A percentile compares a stretch with the other conserved stretches of the same genome.
Conservation (phyloP, 2,888 invertebrate genomes). For the Patella caerulea region DNA sequence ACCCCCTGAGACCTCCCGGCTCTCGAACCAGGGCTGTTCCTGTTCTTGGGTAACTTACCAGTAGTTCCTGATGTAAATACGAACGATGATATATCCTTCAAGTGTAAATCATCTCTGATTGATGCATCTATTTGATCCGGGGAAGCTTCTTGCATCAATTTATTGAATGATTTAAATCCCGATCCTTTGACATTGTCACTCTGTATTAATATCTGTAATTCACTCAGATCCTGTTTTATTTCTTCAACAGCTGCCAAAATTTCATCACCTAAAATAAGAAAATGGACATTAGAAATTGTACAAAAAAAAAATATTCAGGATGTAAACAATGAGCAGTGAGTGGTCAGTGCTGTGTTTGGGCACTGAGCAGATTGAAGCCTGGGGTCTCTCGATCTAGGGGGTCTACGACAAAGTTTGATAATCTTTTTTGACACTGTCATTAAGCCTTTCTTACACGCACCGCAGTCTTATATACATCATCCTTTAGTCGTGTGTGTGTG, state of each 20-base stretch:
- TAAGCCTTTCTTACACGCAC: no score
- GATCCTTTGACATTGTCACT: conserved; percentile 22
- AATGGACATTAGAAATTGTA: no score
- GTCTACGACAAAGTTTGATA: no score
- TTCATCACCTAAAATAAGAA: conserved; percentile 25
- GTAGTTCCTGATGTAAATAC: conserved; percentile 57
- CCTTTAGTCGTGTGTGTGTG: no score
- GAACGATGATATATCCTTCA: conserved; percentile 32
- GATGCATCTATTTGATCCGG: conserved; percentile 28
- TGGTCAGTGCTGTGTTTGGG: no score
- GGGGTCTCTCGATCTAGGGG: no score
- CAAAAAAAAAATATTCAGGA: no score
- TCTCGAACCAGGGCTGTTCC: neutral
- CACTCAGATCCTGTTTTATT: conserved; percentile 33
- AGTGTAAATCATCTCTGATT: conserved; percentile 25
- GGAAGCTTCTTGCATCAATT: conserved; percentile 20
- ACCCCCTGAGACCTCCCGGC: neutral
- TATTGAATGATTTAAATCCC: conserved; percentile 32
- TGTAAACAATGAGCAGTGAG: no score
- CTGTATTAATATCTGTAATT: conserved; percentile 32
- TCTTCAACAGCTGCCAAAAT: conserved; percentile 31
- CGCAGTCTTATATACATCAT: no score
- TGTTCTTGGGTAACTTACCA: conserved; percentile 31
- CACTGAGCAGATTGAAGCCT: no score
- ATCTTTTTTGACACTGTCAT: no score